A percentile compares a stretch with the other conserved stretches of the same genome.
phyloP scores from a whole-genome alignment of 2,113 vertebrate species.

The Origma solitaria region DNA sequence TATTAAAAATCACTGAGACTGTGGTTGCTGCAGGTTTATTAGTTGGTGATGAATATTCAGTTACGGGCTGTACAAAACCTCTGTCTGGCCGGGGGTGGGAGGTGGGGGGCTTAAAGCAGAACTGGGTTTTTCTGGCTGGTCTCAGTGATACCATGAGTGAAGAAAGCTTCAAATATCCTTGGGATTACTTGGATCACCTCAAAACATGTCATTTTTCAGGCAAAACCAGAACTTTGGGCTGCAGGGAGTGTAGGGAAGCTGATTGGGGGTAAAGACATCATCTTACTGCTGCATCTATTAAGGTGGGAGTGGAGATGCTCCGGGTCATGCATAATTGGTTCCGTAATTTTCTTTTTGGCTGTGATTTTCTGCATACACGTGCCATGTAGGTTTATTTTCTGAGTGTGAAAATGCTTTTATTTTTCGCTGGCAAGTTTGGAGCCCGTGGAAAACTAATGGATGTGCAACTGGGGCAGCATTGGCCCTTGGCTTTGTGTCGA shows the following conservation, averaged over 20 bases:
- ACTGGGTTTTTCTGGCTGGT: background rate
- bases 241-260: background rate
- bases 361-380: background rate
- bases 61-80: background rate
- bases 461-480: rapidly evolving
- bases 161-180: background rate
- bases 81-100: background rate
- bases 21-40: background rate
- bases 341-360: background rate
- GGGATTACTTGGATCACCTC: background rate
- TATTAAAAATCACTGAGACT: background rate
- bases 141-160: background rate
- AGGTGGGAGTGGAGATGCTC: background rate
- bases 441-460: background rate
- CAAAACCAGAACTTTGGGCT: background rate
- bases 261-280: background rate
- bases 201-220: background rate
- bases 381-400: background rate
- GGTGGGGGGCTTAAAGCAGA: background rate
- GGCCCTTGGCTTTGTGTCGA: background rate
- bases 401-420: background rate
- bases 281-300: background rate
- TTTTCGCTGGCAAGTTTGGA: background rate
- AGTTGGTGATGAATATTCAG: conserved; percentile 20
- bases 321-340: rapidly evolving